Evolutionary conservation across 2,113 vertebrate species (phyloP).

Genomic region (Uria lomvia): DNA sequence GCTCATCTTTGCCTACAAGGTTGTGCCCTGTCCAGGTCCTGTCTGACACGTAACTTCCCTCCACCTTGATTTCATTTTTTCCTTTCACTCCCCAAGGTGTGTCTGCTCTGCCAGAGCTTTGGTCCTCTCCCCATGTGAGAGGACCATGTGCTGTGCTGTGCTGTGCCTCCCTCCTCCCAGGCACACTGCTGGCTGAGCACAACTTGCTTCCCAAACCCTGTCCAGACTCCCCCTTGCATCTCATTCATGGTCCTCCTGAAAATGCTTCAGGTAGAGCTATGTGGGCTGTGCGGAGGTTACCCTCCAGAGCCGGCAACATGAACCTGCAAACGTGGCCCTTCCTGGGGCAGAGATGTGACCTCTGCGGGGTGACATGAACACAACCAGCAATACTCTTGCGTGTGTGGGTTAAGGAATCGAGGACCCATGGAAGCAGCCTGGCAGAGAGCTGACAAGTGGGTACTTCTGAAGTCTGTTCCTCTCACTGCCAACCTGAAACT

Average conservation of each 20-base stretch:
- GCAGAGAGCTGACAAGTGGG: not conserved
- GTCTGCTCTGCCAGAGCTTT: not conserved
- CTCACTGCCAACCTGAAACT: not conserved
- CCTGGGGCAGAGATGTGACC: not conserved
- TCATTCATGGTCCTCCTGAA: not conserved
- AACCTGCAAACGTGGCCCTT: fast-evolving
- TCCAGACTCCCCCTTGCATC: not conserved
- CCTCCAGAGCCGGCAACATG: not conserved
- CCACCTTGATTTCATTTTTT: not conserved
- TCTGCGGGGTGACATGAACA: not conserved
- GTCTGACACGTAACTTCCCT: not conserved
- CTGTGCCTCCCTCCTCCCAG: not conserved
- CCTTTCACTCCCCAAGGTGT: not conserved
- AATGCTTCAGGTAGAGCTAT: not conserved
- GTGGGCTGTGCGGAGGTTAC: fast-evolving
- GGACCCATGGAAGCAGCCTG: not conserved
- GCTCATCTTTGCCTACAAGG: not conserved
- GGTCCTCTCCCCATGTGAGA: not conserved
- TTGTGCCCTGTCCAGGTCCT: not conserved
- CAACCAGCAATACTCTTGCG: fast-evolving
- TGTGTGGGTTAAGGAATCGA: fast-evolving
- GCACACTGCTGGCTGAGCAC: not conserved
- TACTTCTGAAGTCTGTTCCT: not conserved
- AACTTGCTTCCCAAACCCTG: not conserved
- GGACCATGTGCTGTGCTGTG: no score